Base-by-base conservation (phyloP, 2,888 invertebrate genomes). In the Heteromyza rotundicornis region DNA sequence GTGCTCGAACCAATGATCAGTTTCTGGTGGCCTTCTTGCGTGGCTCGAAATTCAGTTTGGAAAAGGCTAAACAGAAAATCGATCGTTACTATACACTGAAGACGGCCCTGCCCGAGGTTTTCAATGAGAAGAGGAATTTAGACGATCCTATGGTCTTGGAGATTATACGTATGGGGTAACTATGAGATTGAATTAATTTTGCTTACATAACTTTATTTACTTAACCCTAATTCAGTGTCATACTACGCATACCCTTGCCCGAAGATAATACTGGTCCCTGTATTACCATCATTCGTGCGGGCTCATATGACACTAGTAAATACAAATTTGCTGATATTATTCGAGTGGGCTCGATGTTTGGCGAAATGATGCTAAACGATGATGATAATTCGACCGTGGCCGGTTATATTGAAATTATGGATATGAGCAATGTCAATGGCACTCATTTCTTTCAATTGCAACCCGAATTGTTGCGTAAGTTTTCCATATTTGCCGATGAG, bases 341-440 rank as follows among this genome's bases (percentile, higher is more conserved):
- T 53, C 86, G 87, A 71, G 84, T 86, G 1, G 85, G 86, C 10
- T 85, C 86, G 52, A 88, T 89, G 87, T 83, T 89, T 40, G 85
- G 86, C 19, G 89, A 89, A 72, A 86, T 89, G 62, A 80, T 88
- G 75, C 80, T 89, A 78, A 79, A 87, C 19, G 89, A 89, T 76
- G 89, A 89, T 74, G 89, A 90, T 70, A 86, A 88, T 71, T 85
- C 85, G 12, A 83, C 85, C 12, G 83, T 88, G 10, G 81, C 84
- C 66, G 88, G 88, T 23, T 86, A 80, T 60, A 65, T 87, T 32
- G 84, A 86, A 20, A 77, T 90, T 36, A 82, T 89, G 64, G 90
- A 90, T 75, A 82, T 89, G 81, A 78, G 84, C 51, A 85, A 85
- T 49, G 84, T 87, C 2, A 86, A 86, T 0, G 76, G 87, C 12